These are phyloP conservation scores for Hafferia zeledoni DNA, from an alignment of 2,797 vertebrate genomes.

Conservation along the genomic window DNA sequence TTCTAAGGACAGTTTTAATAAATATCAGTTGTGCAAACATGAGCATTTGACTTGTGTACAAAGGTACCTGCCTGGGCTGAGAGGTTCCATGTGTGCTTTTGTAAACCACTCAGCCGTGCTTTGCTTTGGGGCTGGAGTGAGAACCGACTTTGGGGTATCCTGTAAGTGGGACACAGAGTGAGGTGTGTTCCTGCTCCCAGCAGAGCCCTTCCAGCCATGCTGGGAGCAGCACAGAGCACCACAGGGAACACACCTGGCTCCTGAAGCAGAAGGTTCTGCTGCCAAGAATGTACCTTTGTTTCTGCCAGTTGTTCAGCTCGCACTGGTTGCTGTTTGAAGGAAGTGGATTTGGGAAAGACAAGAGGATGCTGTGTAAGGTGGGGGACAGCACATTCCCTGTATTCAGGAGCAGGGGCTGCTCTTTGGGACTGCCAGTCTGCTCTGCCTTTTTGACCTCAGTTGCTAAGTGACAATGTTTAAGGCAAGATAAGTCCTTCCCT, in stretches of 20 bases:
- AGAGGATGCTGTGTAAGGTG: rapidly evolving
- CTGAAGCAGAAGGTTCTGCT: neutral
- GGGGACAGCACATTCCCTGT: neutral
- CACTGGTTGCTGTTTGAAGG: neutral
- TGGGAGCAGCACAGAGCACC: rapidly evolving
- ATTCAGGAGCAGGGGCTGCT: neutral
- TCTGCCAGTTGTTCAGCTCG: neutral
- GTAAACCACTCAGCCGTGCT: neutral
- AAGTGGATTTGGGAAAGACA: neutral
- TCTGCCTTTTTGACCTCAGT: neutral
- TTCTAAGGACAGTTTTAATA: neutral
- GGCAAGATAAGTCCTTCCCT: neutral
- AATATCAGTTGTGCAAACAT: neutral
- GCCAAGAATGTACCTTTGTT: neutral
- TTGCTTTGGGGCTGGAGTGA: neutral
- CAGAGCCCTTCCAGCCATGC: neutral
- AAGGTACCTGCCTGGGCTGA: neutral
- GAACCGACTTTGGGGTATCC: neutral
- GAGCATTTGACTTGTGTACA: neutral
- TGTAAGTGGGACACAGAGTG: neutral
- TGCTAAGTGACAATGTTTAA: constrained; percentile 4
- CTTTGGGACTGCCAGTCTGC: neutral
- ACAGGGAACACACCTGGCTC: neutral
- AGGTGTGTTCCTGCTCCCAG: neutral
- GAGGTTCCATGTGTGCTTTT: neutral